Conservation (phyloP, 2,888 invertebrate genomes). For the Melolontha melolontha region DNA sequence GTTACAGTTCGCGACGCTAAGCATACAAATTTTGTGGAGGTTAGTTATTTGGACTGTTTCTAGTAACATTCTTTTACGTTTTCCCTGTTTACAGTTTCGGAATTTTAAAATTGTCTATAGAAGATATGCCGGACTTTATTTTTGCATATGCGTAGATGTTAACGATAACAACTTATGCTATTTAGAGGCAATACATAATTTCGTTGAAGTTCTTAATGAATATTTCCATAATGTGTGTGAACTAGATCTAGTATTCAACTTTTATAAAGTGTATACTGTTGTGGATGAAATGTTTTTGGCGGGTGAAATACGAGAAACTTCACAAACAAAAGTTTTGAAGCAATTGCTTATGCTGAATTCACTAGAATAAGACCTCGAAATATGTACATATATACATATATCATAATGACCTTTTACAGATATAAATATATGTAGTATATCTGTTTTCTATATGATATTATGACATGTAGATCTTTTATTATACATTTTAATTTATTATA, state of each 20-base stretch:
- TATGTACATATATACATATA: constrained; percentile 5
- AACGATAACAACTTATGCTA: constrained; percentile 99
- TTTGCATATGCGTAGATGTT: constrained; percentile 99
- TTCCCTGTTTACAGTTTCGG: constrained; percentile 79
- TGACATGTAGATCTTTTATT: no score
- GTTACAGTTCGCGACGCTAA: constrained; percentile 99
- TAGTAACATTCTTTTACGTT: neutral
- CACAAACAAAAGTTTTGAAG: constrained; percentile 99
- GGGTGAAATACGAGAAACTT: constrained; percentile 98
- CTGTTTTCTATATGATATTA: no score
- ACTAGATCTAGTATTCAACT: constrained; percentile 98
- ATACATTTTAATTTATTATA: no score
- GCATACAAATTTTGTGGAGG: constrained; percentile 99
- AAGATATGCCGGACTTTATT: constrained; percentile 98
- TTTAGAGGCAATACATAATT: constrained; percentile 99
- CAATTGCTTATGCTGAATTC: constrained; percentile 98
- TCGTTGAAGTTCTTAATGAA: constrained; percentile 99
- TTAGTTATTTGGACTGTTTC: constrained; percentile 62
- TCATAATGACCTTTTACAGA: neutral
- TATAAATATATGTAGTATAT: no score
- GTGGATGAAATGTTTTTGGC: constrained; percentile 99
- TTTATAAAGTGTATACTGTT: constrained; percentile 99
- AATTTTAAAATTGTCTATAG: constrained; percentile 99
- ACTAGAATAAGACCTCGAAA: constrained; percentile 76
- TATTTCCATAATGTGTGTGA: constrained; percentile 99